Percentiles rank a stretch among this genome's conserved stretches.
phyloP scores from a whole-genome alignment of 2,888 invertebrate genomes.

The Eumacrocentrus americanus region DNA sequence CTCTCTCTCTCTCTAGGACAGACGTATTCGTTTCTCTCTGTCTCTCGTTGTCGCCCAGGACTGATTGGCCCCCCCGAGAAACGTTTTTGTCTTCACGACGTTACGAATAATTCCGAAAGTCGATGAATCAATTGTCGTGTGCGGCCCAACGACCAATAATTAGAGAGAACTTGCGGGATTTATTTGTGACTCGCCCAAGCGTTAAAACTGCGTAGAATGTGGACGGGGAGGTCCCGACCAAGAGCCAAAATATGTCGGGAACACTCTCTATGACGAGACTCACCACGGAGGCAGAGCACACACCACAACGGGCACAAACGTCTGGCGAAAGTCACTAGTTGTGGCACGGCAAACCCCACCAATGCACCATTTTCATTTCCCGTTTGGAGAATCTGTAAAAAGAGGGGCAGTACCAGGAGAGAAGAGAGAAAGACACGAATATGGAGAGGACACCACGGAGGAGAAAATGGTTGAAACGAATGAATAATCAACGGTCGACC shows the following conservation, averaged over 20 bases:
- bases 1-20: background rate
- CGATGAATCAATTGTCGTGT: background rate
- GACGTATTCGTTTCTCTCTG: background rate
- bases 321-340: constrained; percentile 53
- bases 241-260: constrained; percentile 17
- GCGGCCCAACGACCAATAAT: too few relatives aligned
- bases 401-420: constrained; percentile 31
- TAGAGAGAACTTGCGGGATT: background rate
- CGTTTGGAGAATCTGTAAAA: constrained; percentile 15
- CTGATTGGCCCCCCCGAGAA: background rate
- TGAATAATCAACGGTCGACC: too few relatives aligned
- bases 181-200: constrained; percentile 5
- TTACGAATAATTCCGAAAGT: background rate
- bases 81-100: background rate
- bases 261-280: constrained; percentile 2
- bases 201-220: background rate
- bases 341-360: constrained; percentile 58
- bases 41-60: background rate
- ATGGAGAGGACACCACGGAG: too few relatives aligned
- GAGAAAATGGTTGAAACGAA: too few relatives aligned
- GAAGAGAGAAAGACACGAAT: too few relatives aligned
- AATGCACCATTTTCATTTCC: constrained; percentile 65
- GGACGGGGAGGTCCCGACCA: background rate
- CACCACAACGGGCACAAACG: constrained; percentile 39
- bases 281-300: constrained; percentile 30